Percentiles rank a stretch among this genome's conserved stretches.
Evolutionary conservation across 2,113 vertebrate genomes (phyloP).

Genomic region (Poeciliopsis occidentalis): DNA sequence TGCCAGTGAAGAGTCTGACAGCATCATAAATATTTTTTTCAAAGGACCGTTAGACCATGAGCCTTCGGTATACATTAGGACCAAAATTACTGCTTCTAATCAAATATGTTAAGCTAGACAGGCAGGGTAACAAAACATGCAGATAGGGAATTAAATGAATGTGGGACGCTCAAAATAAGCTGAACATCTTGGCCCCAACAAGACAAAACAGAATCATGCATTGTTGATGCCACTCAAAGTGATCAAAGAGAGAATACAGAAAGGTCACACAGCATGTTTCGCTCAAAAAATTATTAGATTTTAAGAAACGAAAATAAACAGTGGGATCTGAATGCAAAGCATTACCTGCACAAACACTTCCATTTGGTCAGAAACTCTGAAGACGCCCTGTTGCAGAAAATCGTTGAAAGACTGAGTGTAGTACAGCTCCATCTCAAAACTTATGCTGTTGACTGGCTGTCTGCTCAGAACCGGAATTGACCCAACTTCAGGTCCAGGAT

Average conservation of each 20-base stretch:
- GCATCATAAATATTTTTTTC: conserved; percentile 64
- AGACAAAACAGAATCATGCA: conserved; percentile 45
- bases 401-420: conserved; percentile 77
- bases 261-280: conserved; percentile 27
- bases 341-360: conserved; percentile 91
- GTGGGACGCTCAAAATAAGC: conserved; percentile 8
- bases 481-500: neutral
- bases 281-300: conserved; percentile 1
- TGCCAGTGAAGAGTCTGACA: conserved; percentile 47
- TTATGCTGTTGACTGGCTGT: conserved; percentile 73
- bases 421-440: conserved; percentile 90
- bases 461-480: conserved; percentile 25
- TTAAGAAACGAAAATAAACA: conserved; percentile 14
- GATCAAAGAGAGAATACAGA: conserved; percentile 48
- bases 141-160: neutral
- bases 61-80: conserved; percentile 34
- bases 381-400: conserved; percentile 81
- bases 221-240: conserved; percentile 15
- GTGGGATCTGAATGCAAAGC: neutral
- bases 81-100: conserved; percentile 35
- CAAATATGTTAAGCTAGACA: conserved; percentile 20
- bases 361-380: conserved; percentile 83
- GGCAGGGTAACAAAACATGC: conserved; percentile 2
- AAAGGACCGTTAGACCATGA: conserved; percentile 23
- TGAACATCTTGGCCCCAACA: conserved; percentile 17